Evolutionary conservation across 2,113 vertebrate genomes (phyloP), one percentile per base, ranked within the genome.

Genomic region (Neogale vison): DNA sequence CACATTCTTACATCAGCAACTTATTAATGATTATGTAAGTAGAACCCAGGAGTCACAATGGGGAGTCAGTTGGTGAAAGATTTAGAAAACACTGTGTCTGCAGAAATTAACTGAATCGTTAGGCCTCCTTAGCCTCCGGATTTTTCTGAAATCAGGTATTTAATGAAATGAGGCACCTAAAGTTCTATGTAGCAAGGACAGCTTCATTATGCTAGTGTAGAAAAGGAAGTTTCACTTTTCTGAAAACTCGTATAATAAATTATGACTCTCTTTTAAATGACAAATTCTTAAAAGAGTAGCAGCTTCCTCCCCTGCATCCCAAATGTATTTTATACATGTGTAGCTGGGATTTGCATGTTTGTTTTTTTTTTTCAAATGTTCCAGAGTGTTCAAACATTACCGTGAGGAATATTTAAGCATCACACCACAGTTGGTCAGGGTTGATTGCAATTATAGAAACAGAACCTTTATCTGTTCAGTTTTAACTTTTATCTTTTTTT

Each of bases 11-110:
- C 15, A n/a, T 65, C 47, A 71, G 26, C 59, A 63, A 1, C 14
- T 1, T 88, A 98, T 1, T 88, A 98, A 93, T 71, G 96, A 93
- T 83, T 57, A 97, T 69, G 12, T 88, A 72, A 91, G 90, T 95
- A 76, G 57, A 90, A 84, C 31, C 74, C 94, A 67, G 55, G 6
- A 45, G 36, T 42, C 29, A 65, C 55, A 52, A 0, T 57, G n/a
- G 55, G n/a, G 42, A 84, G 21, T 76, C 59, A 21, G 24, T 47
- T 36, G 42, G 3, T 81, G 17, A 84, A 76, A 36, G 61, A 42
- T 94, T 92, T 96, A 95, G 92, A 69, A 95, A 92, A 61, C 34
- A 47, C 10, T 92, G 4, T 2, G 42, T 69, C 17, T 93, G 26
- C 39, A 84, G 86, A 90, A 47, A 47, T 77, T 92, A 74, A 3